Evolutionary conservation across 2,888 invertebrate genomes (phyloP).

Genomic region (Neoaliturus tenellus): DNA sequence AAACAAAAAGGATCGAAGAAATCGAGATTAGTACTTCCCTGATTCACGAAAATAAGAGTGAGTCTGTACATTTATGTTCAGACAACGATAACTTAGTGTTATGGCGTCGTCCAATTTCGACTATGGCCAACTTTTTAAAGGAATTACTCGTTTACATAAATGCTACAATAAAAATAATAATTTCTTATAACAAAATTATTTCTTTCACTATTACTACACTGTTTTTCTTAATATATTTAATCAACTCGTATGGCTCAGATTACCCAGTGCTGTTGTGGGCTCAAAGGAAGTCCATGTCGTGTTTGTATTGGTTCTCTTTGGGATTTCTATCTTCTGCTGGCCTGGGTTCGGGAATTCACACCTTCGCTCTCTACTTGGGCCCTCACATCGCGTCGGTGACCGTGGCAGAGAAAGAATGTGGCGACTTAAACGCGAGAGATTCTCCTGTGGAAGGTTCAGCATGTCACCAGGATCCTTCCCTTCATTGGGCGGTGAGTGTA

Average conservation of each 20-base stretch:
- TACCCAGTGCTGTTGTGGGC: slow-evolving; percentile 54
- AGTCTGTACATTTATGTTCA: background rate
- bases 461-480: slow-evolving; percentile 86
- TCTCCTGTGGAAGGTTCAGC: slow-evolving; percentile 99
- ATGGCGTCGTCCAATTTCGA: slow-evolving; percentile 88
- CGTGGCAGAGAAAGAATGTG: slow-evolving; percentile 98
- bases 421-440: slow-evolving; percentile 94
- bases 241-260: slow-evolving; percentile 57
- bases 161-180: background rate
- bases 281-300: slow-evolving; percentile 75
- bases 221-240: background rate
- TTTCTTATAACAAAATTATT: background rate
- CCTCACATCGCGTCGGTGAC: slow-evolving; percentile 99
- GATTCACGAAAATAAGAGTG: background rate
- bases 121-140: slow-evolving; percentile 86
- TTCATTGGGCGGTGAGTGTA: slow-evolving; percentile 83
- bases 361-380: slow-evolving; percentile 98
- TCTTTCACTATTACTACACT: background rate
- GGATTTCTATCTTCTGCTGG: slow-evolving; percentile 99
- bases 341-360: slow-evolving; percentile 98
- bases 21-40: no score
- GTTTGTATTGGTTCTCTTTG: slow-evolving; percentile 93
- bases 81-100: slow-evolving; percentile 76
- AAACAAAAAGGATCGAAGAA: no score
- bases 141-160: slow-evolving; percentile 79